These are phyloP conservation scores for Rhabdophis nuchalis DNA, from an alignment of 2,797 vertebrate species.

Conservation along the genomic window DNA sequence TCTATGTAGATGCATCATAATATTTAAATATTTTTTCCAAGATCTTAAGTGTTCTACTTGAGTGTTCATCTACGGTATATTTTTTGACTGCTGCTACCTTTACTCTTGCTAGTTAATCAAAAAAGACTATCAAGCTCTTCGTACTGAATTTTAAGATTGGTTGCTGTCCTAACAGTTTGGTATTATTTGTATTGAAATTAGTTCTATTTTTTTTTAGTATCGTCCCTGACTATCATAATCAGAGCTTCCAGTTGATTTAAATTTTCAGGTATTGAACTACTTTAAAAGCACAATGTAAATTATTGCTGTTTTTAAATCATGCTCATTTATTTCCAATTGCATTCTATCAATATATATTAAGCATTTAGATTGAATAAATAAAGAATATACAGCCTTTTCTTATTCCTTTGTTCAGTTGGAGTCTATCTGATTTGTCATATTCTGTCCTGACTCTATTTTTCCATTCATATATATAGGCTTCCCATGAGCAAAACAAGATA, in stretches of 20 bases:
- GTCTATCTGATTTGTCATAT: background rate
- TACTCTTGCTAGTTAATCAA: background rate
- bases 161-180: background rate
- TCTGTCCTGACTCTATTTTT: background rate
- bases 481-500: background rate
- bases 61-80: background rate
- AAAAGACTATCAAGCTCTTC: background rate
- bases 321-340: background rate
- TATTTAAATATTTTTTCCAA: background rate
- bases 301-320: background rate
- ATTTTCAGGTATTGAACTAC: background rate
- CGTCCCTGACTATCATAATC: background rate
- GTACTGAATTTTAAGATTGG: background rate
- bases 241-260: background rate
- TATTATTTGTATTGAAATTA: background rate
- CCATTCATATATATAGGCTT: background rate
- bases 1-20: background rate
- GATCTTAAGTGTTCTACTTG: background rate
- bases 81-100: background rate
- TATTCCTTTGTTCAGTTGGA: background rate
- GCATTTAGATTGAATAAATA: background rate
- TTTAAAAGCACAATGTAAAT: background rate
- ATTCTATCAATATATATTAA: background rate
- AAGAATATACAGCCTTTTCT: background rate
- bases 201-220: background rate